Percentiles rank a stretch among this genome's conserved stretches.
phyloP scores from a whole-genome alignment of 2,797 vertebrate species.

The Podarcis lilfordi region DNA sequence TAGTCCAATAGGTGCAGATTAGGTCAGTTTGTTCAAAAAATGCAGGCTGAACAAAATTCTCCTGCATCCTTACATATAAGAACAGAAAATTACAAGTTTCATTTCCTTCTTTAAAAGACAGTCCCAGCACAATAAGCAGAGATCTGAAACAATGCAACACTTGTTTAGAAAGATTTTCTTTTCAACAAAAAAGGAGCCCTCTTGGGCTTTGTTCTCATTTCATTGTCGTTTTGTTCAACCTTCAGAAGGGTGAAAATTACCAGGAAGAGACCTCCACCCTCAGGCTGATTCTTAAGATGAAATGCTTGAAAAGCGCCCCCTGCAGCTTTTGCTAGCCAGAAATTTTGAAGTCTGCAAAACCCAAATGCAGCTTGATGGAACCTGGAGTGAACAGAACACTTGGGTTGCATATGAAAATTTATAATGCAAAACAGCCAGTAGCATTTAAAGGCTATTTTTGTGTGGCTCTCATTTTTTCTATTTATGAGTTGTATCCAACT shows the following conservation, averaged over 20 bases:
- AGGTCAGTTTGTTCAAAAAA: neutral
- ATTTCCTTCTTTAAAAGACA: neutral
- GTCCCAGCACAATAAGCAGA: neutral
- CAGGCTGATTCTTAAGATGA: constrained; percentile 29
- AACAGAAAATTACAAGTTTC: neutral
- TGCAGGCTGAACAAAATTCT: neutral
- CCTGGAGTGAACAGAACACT: neutral
- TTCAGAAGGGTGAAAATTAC: constrained; percentile 49
- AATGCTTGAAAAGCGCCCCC: constrained; percentile 43
- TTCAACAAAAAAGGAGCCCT: constrained; percentile 48
- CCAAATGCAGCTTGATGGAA: constrained; percentile 45
- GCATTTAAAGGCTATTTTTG: neutral
- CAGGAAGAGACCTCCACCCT: constrained; percentile 49
- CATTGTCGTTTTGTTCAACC: constrained; percentile 21
- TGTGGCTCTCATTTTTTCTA: neutral
- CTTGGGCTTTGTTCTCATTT: constrained; percentile 53
- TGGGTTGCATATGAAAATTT: neutral
- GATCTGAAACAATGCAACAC: constrained; percentile 51
- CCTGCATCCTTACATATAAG: neutral
- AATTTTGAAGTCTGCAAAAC: constrained; percentile 56
- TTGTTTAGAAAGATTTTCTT: constrained; percentile 53
- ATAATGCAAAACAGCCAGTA: no score
- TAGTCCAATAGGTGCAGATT: neutral
- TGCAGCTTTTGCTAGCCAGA: constrained; percentile 47
- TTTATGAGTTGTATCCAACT: neutral